Conservation (phyloP, 2,113 vertebrate genomes). For the Osmerus mordax region DNA sequence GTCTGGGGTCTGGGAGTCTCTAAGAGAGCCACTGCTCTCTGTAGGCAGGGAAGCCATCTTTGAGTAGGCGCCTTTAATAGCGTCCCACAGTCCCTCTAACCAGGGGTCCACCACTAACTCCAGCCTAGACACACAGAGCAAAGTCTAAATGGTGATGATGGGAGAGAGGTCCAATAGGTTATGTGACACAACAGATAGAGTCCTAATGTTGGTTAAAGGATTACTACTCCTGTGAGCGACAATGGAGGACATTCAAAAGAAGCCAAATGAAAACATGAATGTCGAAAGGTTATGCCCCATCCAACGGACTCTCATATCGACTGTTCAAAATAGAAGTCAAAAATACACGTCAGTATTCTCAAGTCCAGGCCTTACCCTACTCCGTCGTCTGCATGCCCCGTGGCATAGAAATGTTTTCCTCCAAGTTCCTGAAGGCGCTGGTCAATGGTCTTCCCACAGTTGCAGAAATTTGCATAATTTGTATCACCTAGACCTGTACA, state of each 20-base stretch:
- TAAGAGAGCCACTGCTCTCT: constrained; percentile 15
- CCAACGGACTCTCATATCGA: too few species aligned
- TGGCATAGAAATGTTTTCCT: constrained; percentile 83
- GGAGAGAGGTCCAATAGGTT: not conserved
- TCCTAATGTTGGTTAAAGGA: not conserved
- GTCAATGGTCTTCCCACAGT: constrained; percentile 95
- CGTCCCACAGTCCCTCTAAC: constrained; percentile 89
- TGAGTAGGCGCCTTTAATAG: constrained; percentile 71
- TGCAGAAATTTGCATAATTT: constrained; percentile 92
- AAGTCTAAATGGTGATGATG: constrained; percentile 7
- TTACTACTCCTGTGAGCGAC: too few species aligned
- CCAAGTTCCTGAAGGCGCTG: constrained; percentile 83
- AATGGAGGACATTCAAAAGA: too few species aligned
- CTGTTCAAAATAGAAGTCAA: too few species aligned
- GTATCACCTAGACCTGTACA: constrained; percentile 89
- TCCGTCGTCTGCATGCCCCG: constrained; percentile 91
- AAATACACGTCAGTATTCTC: too few species aligned
- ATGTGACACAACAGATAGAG: not conserved
- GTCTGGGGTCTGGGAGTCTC: constrained; percentile 5
- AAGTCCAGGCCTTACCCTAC: constrained; percentile 77
- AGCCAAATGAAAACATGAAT: too few species aligned
- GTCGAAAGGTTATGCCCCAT: too few species aligned
- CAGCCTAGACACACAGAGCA: constrained; percentile 68
- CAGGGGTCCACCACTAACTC: constrained; percentile 94
- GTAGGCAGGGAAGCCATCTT: constrained; percentile 59